A percentile compares a stretch with the other conserved stretches of the same genome.
phyloP scores from a whole-genome alignment of 64 coral and sea anemone genomes.

The Montipora capricornis region DNA sequence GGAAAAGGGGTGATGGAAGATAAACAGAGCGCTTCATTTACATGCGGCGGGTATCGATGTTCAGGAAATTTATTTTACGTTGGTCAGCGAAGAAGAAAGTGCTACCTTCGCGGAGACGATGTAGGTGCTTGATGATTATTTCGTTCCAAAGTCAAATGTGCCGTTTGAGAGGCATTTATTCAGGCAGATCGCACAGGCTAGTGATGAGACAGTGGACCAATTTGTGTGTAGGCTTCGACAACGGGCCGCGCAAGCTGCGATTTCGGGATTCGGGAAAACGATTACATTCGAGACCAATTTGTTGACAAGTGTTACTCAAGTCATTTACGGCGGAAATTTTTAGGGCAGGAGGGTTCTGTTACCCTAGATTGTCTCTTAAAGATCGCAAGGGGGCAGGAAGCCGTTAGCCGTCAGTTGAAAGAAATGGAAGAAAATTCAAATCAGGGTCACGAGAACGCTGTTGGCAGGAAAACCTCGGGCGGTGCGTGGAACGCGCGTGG shows the following conservation, averaged over 20 bases:
- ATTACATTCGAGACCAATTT: not conserved
- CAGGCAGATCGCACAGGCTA: not conserved
- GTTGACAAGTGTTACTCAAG: not conserved
- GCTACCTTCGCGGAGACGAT: too few relatives aligned
- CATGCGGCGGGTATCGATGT: too few relatives aligned
- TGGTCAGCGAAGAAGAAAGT: too few relatives aligned
- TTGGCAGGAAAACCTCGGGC: not conserved
- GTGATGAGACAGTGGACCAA: constrained; percentile 48
- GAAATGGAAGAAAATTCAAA: not conserved
- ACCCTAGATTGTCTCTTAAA: too few relatives aligned
- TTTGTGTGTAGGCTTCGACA: constrained; percentile 17
- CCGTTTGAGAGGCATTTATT: constrained; percentile 57
- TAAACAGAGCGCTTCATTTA: too few relatives aligned
- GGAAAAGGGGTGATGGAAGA: too few relatives aligned
- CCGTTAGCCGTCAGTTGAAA: constrained; percentile 13
- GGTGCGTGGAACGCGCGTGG: not conserved
- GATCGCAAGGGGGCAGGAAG: constrained; percentile 1
- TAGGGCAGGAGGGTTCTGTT: not conserved
- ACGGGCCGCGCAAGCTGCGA: not conserved
- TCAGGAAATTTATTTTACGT: too few relatives aligned
- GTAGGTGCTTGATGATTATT: too few relatives aligned
- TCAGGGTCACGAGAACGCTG: not conserved
- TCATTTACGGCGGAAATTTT: constrained; percentile 15
- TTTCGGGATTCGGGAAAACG: not conserved
- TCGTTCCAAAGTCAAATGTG: constrained; percentile 10